Base-by-base conservation (phyloP, 1,140 invertebrate species). In the Drosophila sp. region DNA sequence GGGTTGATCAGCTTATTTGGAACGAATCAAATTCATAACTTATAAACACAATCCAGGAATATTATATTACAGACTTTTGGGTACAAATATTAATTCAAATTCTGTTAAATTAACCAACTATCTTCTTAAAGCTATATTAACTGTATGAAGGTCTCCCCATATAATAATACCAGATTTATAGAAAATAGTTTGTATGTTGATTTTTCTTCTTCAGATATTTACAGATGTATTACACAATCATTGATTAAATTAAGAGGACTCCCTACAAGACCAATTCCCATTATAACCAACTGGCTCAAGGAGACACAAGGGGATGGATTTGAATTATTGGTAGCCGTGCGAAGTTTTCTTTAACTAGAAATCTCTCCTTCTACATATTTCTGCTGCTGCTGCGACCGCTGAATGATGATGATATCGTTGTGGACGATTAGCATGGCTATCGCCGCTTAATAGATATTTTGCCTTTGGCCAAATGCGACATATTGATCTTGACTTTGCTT, bases 401-500 rank as follows among this genome's bases (percentile, higher is more conserved):
- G 23, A 10, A 27, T 50, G 6, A 25, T 50, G 6, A 50, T 25
- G 44, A 7, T 23, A 3, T 27, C 27, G 23, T 38, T 23, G 5
- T 25, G n/a, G 17, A 10, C 2, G 17, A 38, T 58, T 38, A 58
- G 32, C 56, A 58, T 47, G 23, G 64, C 73, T 87, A 87, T 80
- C 97, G 94, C 76, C 97, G 93, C 91, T 98, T 97, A 79, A 99
- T 95, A 5, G 95, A 95, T 90, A 97, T 95, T 93, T 97, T 98
- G 10, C 97, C 97, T 85, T 96, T 95, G 64, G 96, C 96, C 72
- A 99, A 91, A 83, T 98, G 96, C 6, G 95, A 95, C 60, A 97
- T 93, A 89, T 95, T 96, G 90, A 99, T 97, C 86, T 96, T 94
- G 2, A 98, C 94, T 93, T 98, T 97, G 63, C 93, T 95, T 80